These are phyloP conservation scores for Pseudopodoces humilis DNA, from an alignment of 2,113 vertebrate species.

Conservation along the genomic window DNA sequence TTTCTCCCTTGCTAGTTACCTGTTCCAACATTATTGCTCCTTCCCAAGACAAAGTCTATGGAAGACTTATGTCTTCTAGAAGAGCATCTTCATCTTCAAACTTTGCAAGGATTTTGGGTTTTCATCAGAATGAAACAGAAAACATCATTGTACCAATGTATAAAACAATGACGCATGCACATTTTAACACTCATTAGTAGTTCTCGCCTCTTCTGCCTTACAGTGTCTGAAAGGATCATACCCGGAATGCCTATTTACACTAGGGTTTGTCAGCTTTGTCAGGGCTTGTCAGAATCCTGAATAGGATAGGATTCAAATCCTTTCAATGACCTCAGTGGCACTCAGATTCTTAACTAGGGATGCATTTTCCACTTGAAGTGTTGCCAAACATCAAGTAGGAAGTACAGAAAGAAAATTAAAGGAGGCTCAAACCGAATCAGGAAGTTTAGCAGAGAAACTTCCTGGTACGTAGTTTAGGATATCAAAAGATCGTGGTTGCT, in stretches of 20 bases:
- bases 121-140: background rate
- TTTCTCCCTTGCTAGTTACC: background rate
- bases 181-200: background rate
- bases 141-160: background rate
- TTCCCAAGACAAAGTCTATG: background rate
- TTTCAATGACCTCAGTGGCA: background rate
- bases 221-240: background rate
- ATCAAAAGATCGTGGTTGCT: background rate
- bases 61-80: background rate
- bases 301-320: background rate
- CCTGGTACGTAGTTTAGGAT: fast-evolving
- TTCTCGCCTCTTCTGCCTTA: background rate
- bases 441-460: background rate
- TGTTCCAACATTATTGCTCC: background rate
- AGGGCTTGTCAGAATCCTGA: background rate
- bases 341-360: background rate
- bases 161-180: background rate
- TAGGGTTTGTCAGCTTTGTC: background rate
- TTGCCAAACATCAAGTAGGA: background rate
- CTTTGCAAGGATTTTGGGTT: background rate
- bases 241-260: background rate
- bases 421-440: background rate
- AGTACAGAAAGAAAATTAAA: background rate
- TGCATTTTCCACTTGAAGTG: background rate
- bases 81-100: background rate